Evolutionary conservation across 2,113 vertebrate genomes (phyloP), one percentile per base, ranked within the genome.

Genomic region (Sander vitreus): DNA sequence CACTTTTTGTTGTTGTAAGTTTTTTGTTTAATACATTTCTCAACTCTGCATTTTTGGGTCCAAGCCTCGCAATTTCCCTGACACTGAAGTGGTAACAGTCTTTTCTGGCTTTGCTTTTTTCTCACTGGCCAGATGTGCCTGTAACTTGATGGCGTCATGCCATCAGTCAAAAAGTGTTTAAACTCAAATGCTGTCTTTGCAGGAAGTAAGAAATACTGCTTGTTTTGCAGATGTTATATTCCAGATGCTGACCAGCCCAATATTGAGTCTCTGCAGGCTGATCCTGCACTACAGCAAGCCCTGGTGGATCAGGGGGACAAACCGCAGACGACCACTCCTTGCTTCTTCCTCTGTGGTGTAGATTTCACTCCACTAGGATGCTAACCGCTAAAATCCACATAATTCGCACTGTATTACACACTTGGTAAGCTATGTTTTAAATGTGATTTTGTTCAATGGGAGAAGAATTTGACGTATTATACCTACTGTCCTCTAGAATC

Each of bases 301-400:
- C 92, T 92, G 88, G 87, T 86, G 92, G 88, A 78, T 83, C 73
- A 76, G 47, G 21, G 73, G 50, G 74, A 55, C 72, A 65, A 60
- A 72, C 1, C 30, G 21, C 71, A 57, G 58, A 78, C 25, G 39
- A 58, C 39, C 15, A 45, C 60, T 67, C 43, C 43, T 16, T n/a
- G 19, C 64, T 58, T 70, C 58, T 54, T 58, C 72, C 47, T 68
- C 54, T 72, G 48, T 33, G 62, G 19, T 33, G 48, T n/a, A 16
- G 19, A 65, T 50, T 64, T 27, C 76, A 58, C 53, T 33, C 23
- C n/a, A 2, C 21, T 25, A 9, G 11, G 21, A 21, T 33, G 30
- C 27, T 50, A 55, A 76, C 47, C 76, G 15, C 43, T 25, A 53
- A 51, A 82, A 30, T 19, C 36, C 9, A 43, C 39, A 43, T 43